Evolutionary conservation across 1,140 invertebrate species (phyloP).

Genomic region (Ladona fulva): DNA sequence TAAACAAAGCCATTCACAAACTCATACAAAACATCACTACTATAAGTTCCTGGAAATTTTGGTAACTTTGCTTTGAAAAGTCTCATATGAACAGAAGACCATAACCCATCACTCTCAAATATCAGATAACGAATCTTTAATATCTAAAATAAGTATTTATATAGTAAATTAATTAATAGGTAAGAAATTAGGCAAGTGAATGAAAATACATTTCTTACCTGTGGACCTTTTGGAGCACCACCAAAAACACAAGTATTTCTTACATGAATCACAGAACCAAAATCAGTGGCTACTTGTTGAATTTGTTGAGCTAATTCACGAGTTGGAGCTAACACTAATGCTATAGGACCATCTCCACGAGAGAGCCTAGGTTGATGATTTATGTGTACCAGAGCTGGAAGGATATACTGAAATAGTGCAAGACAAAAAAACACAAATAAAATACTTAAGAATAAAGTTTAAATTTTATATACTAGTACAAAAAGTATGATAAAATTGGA

Average conservation of each 20-base stretch:
- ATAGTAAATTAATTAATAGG: too few species aligned
- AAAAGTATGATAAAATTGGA: background rate
- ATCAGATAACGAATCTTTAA: too few species aligned
- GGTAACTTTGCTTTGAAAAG: too few species aligned
- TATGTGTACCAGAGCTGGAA: slow-evolving; percentile 65
- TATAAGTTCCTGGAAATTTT: too few species aligned
- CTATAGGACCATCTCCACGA: slow-evolving; percentile 63
- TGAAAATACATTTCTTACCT: slow-evolving; percentile 44
- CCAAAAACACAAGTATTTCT: slow-evolving; percentile 83
- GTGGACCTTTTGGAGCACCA: slow-evolving; percentile 76
- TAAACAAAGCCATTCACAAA: too few species aligned
- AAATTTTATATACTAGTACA: background rate
- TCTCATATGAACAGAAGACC: too few species aligned
- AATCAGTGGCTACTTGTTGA: slow-evolving; percentile 77
- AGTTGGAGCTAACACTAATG: slow-evolving; percentile 69
- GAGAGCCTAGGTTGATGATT: slow-evolving; percentile 56
- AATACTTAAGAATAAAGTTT: slow-evolving; percentile 10
- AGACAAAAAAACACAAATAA: too few species aligned
- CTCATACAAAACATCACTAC: too few species aligned
- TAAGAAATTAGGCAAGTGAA: too few species aligned
- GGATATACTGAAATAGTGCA: slow-evolving; percentile 39
- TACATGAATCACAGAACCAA: slow-evolving; percentile 64
- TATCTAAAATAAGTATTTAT: too few species aligned
- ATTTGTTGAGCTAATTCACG: slow-evolving; percentile 80
- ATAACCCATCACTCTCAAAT: too few species aligned